phyloP scores from a whole-genome alignment of 2,113 vertebrate species.

The Orthochromis malagaraziensis region DNA sequence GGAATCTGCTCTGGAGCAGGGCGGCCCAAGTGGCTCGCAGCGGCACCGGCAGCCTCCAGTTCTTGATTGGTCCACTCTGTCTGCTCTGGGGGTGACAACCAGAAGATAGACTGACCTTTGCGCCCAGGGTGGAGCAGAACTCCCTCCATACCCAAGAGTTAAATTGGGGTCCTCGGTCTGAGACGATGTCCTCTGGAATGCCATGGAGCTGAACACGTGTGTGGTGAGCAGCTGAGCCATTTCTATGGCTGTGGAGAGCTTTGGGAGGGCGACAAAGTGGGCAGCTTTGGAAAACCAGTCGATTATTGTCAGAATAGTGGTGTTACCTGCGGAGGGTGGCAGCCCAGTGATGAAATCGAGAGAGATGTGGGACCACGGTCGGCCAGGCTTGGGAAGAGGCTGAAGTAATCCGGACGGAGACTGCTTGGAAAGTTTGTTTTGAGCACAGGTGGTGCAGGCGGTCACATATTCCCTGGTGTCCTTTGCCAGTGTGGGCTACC shows the following conservation, averaged over 20 bases:
- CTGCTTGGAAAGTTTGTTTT: not conserved
- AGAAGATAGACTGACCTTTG: not conserved
- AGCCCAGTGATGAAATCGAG: not conserved
- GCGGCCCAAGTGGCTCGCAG: not conserved
- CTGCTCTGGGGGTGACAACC: not conserved
- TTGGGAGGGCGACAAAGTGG: not conserved
- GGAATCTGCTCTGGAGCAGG: not conserved
- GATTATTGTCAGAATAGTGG: not conserved
- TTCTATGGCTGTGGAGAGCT: not conserved
- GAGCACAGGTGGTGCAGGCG: not conserved
- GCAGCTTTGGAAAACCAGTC: not conserved
- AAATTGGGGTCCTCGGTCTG: not conserved
- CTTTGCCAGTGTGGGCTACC: not conserved
- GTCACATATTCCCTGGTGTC: not conserved
- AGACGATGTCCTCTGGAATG: not conserved
- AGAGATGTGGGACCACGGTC: not conserved
- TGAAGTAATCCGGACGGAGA: not conserved
- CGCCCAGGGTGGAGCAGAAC: not conserved
- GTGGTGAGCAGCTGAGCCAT: not conserved
- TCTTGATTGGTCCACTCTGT: not conserved
- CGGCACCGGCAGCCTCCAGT: not conserved
- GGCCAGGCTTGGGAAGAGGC: not conserved
- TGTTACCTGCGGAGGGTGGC: not conserved
- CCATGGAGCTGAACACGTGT: not conserved
- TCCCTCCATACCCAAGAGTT: not conserved